Evolutionary conservation across 2,888 invertebrate genomes (phyloP).

Genomic region (Proisotoma minuta): DNA sequence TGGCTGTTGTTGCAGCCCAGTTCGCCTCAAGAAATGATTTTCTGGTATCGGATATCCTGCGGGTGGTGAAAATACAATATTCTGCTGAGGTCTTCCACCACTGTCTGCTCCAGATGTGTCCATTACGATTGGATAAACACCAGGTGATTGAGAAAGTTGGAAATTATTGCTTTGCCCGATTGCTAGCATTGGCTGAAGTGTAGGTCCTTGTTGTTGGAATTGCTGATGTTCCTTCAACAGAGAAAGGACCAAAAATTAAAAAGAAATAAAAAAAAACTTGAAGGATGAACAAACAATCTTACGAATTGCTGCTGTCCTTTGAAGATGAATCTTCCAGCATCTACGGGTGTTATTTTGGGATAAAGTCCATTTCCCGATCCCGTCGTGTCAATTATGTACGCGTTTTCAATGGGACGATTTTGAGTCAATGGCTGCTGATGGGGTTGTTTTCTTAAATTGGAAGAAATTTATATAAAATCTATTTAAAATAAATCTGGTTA

Average conservation of each 20-base stretch:
- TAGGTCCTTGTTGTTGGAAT: background rate
- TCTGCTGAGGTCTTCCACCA: background rate
- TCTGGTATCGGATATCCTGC: conserved; percentile 15
- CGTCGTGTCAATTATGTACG: conserved; percentile 22
- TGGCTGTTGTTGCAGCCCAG: conserved; percentile 10
- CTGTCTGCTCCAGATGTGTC: conserved; percentile 4
- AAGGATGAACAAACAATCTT: no score
- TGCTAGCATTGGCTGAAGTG: background rate
- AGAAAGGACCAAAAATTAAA: background rate
- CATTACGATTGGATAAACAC: conserved; percentile 23
- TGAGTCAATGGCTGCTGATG: background rate
- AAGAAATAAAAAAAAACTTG: background rate
- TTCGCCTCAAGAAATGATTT: conserved; percentile 25
- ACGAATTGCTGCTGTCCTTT: background rate
- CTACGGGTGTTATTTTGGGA: no score
- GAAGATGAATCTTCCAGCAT: background rate
- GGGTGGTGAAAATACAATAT: conserved; percentile 5
- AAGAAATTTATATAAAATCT: no score
- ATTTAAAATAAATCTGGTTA: background rate
- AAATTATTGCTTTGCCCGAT: background rate
- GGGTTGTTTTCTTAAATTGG: background rate
- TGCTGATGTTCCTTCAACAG: background rate
- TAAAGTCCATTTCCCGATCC: no score
- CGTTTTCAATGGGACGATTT: conserved; percentile 28
- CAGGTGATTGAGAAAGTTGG: conserved; percentile 2